These are phyloP conservation scores for Chaitophorus viminalis DNA, from an alignment of 2,888 invertebrate species.

Conservation along the genomic window DNA sequence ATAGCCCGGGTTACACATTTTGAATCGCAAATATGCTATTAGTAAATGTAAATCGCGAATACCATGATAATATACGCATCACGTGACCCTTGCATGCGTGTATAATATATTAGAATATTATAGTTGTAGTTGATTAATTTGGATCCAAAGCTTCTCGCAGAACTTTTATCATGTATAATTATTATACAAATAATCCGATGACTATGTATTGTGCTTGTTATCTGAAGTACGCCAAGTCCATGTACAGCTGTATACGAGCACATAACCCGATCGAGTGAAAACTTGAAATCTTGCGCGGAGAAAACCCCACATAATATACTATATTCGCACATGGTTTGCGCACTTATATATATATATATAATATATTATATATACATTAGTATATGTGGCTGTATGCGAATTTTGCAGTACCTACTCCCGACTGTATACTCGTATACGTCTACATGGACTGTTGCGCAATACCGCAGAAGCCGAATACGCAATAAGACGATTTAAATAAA, in stretches of 20 bases:
- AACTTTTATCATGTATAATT: neutral
- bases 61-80: neutral
- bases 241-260: too few relatives aligned
- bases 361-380: too few relatives aligned
- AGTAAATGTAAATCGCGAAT: conserved; percentile 31
- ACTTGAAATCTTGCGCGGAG: neutral
- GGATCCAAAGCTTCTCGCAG: neutral
- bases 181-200: neutral
- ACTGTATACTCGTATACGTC: too few relatives aligned
- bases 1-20: neutral
- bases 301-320: neutral
- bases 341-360: too few relatives aligned
- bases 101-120: neutral
- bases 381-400: too few relatives aligned
- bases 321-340: too few relatives aligned
- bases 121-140: conserved; percentile 3
- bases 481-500: conserved; percentile 1
- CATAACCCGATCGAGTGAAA: neutral
- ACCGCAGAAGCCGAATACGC: neutral
- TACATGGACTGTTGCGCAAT: neutral
- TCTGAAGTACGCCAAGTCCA: neutral
- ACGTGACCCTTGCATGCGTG: neutral
- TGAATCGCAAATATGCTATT: conserved; percentile 14
- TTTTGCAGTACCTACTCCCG: neutral
- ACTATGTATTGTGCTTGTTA: neutral